phyloP scores from a whole-genome alignment of 2,888 invertebrate species.

The Tetragonisca angustula region DNA sequence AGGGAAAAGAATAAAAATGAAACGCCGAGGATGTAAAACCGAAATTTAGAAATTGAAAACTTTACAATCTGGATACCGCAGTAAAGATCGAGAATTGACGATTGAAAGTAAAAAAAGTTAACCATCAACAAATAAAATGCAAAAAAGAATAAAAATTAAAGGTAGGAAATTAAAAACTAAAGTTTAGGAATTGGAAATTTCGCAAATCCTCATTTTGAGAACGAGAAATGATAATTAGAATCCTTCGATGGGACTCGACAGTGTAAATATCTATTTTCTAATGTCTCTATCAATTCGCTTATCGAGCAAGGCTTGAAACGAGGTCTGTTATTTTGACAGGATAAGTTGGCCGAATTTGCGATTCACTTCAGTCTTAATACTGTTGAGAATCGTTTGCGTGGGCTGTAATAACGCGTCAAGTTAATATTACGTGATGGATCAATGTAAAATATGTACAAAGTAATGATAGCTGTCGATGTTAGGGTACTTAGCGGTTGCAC shows the following conservation, averaged over 20 bases:
- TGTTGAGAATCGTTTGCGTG: not conserved
- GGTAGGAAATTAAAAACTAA: not conserved
- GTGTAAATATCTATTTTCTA: not conserved
- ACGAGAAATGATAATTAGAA: not conserved
- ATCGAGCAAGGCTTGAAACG: not conserved
- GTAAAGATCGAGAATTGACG: no score
- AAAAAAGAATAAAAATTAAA: not conserved
- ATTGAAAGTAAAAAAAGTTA: not conserved
- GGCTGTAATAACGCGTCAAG: not conserved
- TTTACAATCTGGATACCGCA: no score
- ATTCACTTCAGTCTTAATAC: constrained; percentile 1
- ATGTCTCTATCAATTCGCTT: not conserved
- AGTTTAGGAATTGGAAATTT: not conserved
- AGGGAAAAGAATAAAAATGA: no score
- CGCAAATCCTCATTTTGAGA: no score
- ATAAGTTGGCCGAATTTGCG: constrained; percentile 1
- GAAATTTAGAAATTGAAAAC: no score
- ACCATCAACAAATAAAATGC: not conserved
- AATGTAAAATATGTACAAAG: constrained; percentile 6
- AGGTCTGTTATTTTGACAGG: not conserved
- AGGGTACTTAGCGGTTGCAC: not conserved
- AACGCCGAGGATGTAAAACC: no score
- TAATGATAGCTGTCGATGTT: constrained; percentile 18
- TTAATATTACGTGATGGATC: constrained; percentile 1
- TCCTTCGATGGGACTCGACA: not conserved